Conservation (phyloP, 1,140 invertebrate genomes). For the Maconellicoccus hirsutus region DNA sequence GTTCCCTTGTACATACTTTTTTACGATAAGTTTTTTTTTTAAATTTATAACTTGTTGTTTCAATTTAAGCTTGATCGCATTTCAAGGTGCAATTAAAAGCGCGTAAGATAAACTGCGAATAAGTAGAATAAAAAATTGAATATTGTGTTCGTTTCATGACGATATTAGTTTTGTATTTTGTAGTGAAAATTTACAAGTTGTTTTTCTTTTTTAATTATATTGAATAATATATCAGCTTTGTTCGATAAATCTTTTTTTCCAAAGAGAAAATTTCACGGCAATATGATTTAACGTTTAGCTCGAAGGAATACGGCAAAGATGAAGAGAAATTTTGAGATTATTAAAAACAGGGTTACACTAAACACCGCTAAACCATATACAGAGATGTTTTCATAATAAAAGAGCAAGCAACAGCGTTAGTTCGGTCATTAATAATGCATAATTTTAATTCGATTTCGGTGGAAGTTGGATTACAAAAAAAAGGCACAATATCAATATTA, state of each 20-base stretch:
- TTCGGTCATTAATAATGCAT: background rate
- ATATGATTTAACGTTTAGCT: background rate
- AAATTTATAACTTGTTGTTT: background rate
- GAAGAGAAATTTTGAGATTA: background rate
- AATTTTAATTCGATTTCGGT: slow-evolving; percentile 9
- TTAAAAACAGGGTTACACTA: background rate
- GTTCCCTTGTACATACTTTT: background rate
- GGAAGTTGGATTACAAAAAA: background rate
- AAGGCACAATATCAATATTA: background rate
- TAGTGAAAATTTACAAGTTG: slow-evolving; percentile 7
- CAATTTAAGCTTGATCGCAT: background rate
- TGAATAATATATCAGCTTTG: slow-evolving; percentile 9
- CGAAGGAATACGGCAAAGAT: background rate
- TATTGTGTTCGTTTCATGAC: background rate
- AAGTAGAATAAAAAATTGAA: background rate
- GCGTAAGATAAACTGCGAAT: background rate
- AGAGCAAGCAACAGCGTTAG: background rate
- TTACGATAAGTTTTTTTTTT: background rate
- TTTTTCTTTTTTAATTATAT: background rate
- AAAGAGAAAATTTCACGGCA: background rate
- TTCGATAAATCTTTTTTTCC: background rate
- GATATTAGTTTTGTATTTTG: background rate
- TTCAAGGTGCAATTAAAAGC: background rate
- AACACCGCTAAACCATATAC: background rate
- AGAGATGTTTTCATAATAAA: background rate